Percentiles rank a stretch among this genome's conserved stretches.
These are phyloP conservation scores for Apotomis betuletana DNA, from an alignment of 2,888 invertebrate genomes.

Conservation along the genomic window DNA sequence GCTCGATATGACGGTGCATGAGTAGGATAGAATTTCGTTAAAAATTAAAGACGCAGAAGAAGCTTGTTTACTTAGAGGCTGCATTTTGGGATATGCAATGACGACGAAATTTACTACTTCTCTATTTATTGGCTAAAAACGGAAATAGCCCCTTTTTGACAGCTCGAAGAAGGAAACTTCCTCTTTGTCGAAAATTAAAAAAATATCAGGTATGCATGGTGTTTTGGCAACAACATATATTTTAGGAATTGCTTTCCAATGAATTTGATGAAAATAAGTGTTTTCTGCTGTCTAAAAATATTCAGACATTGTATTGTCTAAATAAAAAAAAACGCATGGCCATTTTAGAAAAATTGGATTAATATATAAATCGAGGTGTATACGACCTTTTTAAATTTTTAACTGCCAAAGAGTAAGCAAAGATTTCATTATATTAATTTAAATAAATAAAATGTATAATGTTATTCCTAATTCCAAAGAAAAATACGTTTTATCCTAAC, in stretches of 20 bases:
- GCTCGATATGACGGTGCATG: conserved; percentile 70
- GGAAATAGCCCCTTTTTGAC: too few species aligned
- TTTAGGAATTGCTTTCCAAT: conserved; percentile 5
- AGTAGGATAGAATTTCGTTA: conserved; percentile 47
- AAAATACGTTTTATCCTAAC: conserved; percentile 47
- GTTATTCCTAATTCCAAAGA: conserved; percentile 65
- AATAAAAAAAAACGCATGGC: conserved; percentile 7
- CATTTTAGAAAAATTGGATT: conserved; percentile 29
- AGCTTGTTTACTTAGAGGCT: too few species aligned
- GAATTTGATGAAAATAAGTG: not conserved
- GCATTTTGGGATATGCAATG: too few species aligned
- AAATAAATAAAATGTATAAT: conserved; percentile 44
- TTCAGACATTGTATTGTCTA: conserved; percentile 1
- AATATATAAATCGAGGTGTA: conserved; percentile 48
- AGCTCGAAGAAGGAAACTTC: too few species aligned
- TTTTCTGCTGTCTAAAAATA: conserved; percentile 1
- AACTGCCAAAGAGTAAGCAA: conserved; percentile 66
- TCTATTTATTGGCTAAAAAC: too few species aligned
- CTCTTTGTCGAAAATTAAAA: too few species aligned
- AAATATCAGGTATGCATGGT: not conserved
- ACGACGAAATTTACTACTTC: too few species aligned
- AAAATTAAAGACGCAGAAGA: too few species aligned
- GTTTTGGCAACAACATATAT: conserved; percentile 2
- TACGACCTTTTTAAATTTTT: conserved; percentile 49
- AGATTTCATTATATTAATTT: conserved; percentile 47